Evolutionary conservation across 2,888 invertebrate species (phyloP).

Genomic region (Dryobotodes eremita): DNA sequence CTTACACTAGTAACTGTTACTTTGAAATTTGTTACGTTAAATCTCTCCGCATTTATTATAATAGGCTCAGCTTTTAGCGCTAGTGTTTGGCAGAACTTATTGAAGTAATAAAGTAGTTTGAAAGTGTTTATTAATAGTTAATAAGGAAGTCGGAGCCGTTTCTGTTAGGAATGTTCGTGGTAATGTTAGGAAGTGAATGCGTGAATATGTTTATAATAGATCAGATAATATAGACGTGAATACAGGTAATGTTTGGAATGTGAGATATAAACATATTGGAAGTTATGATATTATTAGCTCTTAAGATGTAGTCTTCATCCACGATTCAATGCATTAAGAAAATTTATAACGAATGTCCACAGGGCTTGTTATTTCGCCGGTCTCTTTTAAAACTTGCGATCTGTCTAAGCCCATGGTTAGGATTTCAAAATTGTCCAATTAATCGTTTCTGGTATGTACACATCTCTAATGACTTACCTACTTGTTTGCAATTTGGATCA

Average conservation of each 20-base stretch:
- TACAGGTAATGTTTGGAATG: not conserved
- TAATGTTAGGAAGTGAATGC: conserved; percentile 31
- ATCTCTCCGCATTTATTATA: conserved; percentile 43
- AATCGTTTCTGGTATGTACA: not conserved
- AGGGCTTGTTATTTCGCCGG: not conserved
- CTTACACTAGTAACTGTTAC: conserved; percentile 29
- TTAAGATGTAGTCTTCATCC: no score
- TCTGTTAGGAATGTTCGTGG: conserved; percentile 15
- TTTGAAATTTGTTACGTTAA: conserved; percentile 47
- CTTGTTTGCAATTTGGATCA: not conserved
- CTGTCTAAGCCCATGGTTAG: not conserved
- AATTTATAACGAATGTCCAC: not conserved
- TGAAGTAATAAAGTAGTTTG: conserved; percentile 46
- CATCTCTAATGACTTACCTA: not conserved
- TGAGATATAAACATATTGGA: not conserved
- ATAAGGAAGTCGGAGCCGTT: conserved; percentile 42
- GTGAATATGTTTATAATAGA: conserved; percentile 10
- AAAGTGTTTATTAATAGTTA: conserved; percentile 33
- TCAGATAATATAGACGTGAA: not conserved
- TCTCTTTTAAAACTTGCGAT: not conserved
- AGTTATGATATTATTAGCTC: not conserved
- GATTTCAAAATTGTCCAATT: conserved; percentile 8
- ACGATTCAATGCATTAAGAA: not conserved
- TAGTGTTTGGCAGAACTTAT: conserved; percentile 45
- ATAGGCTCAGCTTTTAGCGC: conserved; percentile 48